Evolutionary conservation across 2,888 invertebrate genomes (phyloP).

Genomic region (Charanyca ferruginea): DNA sequence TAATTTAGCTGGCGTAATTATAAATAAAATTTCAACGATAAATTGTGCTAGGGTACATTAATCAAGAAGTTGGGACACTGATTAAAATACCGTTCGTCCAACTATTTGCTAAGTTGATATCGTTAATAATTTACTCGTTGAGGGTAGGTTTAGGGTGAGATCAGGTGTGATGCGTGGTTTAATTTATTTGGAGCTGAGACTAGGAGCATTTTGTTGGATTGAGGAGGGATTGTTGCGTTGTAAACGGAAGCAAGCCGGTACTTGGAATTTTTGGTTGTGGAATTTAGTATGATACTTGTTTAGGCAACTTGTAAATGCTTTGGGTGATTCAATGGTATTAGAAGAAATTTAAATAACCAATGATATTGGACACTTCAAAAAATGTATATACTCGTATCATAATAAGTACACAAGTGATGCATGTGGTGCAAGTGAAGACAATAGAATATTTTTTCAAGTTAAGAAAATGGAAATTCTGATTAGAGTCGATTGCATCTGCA

Average conservation of each 20-base stretch:
- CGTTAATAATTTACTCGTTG: constrained; percentile 89
- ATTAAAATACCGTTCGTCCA: constrained; percentile 91
- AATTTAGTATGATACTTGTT: constrained; percentile 1
- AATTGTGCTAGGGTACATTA: constrained; percentile 89
- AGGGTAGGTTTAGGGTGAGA: constrained; percentile 78
- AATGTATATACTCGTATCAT: neutral
- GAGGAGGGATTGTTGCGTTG: constrained; percentile 43
- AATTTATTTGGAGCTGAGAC: constrained; percentile 64
- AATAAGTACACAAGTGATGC: neutral
- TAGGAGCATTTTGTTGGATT: constrained; percentile 41
- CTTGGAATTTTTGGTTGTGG: neutral
- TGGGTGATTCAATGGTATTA: neutral
- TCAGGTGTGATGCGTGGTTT: constrained; percentile 81
- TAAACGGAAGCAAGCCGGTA: constrained; percentile 24
- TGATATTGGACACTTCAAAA: neutral
- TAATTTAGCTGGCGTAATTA: constrained; percentile 90
- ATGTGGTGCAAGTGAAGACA: no score
- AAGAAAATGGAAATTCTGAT: neutral
- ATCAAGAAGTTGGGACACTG: constrained; percentile 92
- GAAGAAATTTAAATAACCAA: neutral
- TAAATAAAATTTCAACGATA: constrained; percentile 91
- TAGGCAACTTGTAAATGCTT: neutral
- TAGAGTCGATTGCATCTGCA: neutral
- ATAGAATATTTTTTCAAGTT: neutral
- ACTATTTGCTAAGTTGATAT: constrained; percentile 90